These are phyloP conservation scores for Puffinus mauretanicus DNA, from an alignment of 2,113 vertebrate species.

Conservation along the genomic window DNA sequence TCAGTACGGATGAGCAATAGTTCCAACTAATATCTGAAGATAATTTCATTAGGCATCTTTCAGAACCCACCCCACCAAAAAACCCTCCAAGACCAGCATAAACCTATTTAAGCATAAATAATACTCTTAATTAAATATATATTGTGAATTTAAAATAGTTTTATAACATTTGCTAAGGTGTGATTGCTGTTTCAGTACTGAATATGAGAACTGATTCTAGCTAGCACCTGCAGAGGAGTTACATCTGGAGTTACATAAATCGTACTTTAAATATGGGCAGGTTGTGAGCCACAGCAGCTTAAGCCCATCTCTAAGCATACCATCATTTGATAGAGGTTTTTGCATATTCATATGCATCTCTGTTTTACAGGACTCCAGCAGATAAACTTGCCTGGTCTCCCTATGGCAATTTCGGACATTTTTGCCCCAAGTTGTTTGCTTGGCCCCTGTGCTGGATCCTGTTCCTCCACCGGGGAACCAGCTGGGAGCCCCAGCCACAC, in stretches of 20 bases:
- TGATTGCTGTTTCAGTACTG: neutral
- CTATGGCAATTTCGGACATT: neutral
- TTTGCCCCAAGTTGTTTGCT: neutral
- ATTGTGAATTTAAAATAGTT: neutral
- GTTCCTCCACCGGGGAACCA: fast-evolving
- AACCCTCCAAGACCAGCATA: neutral
- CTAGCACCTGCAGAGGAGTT: neutral
- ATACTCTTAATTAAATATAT: neutral
- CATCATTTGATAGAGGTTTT: neutral
- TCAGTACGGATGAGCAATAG: neutral
- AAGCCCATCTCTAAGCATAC: neutral
- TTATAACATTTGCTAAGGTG: neutral
- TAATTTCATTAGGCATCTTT: neutral
- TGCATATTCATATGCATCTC: neutral
- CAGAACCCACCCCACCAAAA: neutral
- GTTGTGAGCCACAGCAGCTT: neutral
- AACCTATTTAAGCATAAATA: neutral
- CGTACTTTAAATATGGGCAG: neutral
- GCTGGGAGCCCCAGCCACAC: neutral
- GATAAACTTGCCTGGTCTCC: neutral
- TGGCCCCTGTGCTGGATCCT: neutral
- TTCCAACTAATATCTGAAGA: neutral
- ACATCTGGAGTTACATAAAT: neutral
- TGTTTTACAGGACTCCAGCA: neutral
- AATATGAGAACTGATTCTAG: neutral